phyloP scores from a whole-genome alignment of 2,888 invertebrate species.

The Synanthedon tipuliformis region DNA sequence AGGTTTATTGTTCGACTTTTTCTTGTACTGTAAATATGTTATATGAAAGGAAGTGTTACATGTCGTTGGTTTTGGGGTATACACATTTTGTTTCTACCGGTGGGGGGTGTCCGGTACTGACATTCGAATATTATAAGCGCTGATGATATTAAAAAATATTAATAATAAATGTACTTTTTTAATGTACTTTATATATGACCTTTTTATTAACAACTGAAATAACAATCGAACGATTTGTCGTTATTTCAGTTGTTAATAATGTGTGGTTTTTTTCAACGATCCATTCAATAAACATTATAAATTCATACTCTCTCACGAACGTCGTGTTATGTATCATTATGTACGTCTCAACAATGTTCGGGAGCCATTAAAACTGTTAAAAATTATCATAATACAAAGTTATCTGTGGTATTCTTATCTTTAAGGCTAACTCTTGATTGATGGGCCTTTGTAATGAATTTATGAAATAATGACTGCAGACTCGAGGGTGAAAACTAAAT shows the following conservation, averaged over 20 bases:
- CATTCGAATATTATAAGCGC: not conserved
- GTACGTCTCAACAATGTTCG: slow-evolving; percentile 1
- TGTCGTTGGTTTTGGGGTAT: slow-evolving; percentile 48
- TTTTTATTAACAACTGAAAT: too few species aligned
- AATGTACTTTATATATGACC: too few species aligned
- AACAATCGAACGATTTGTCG: too few species aligned
- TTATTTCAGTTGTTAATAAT: too few species aligned
- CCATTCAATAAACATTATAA: too few species aligned
- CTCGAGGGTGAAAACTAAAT: slow-evolving; percentile 19
- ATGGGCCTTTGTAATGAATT: slow-evolving; percentile 28
- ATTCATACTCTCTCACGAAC: not conserved
- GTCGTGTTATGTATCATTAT: not conserved
- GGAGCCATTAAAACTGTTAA: slow-evolving; percentile 3
- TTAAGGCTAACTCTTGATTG: slow-evolving; percentile 14
- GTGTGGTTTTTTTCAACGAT: too few species aligned
- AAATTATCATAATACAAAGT: slow-evolving; percentile 19
- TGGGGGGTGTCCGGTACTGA: not conserved
- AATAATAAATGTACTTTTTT: too few species aligned
- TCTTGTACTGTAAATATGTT: slow-evolving; percentile 35
- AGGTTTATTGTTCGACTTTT: slow-evolving; percentile 42
- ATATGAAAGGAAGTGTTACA: slow-evolving; percentile 46
- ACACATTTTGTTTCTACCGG: slow-evolving; percentile 18
- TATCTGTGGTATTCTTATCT: slow-evolving; percentile 12
- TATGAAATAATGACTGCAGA: slow-evolving; percentile 31
- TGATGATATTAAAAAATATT: too few species aligned